A percentile compares a stretch with the other conserved stretches of the same genome.
Conservation (phyloP, 2,113 vertebrate species). For the Euleptes europaea region DNA sequence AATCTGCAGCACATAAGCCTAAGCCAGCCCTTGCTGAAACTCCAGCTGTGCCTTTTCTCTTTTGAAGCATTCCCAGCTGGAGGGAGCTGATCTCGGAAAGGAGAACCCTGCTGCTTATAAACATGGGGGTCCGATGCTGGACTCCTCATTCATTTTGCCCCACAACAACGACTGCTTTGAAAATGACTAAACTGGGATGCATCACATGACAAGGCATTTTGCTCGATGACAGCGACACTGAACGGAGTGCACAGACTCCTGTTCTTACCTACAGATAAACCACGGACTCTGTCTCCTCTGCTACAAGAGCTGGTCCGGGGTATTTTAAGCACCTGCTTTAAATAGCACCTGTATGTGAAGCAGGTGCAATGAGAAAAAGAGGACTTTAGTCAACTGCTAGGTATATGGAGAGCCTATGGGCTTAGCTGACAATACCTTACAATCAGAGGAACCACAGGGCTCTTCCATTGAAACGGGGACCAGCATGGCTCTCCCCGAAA, state of each 20-base stretch:
- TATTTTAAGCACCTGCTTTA: background rate
- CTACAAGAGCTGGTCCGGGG: slow-evolving; percentile 8
- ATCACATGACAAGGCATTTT: slow-evolving; percentile 32
- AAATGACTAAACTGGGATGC: slow-evolving; percentile 20
- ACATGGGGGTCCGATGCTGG: slow-evolving; percentile 24
- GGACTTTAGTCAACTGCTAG: slow-evolving; percentile 31
- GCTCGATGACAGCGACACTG: slow-evolving; percentile 3
- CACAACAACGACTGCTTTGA: slow-evolving; percentile 1
- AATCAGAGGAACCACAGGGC: slow-evolving; percentile 50
- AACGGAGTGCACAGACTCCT: background rate
- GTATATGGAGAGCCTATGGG: slow-evolving; percentile 40
- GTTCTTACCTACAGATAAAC: background rate
- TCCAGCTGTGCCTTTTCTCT: slow-evolving; percentile 36
- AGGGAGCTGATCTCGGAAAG: slow-evolving; percentile 30
- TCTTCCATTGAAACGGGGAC: too few species aligned
- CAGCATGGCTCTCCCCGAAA: too few species aligned
- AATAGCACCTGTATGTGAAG: slow-evolving; percentile 41
- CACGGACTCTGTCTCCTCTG: slow-evolving; percentile 26
- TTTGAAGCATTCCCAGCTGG: slow-evolving; percentile 48
- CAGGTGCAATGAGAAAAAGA: background rate
- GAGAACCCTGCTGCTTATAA: slow-evolving; percentile 41
- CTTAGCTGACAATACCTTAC: slow-evolving; percentile 57
- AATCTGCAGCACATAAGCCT: slow-evolving; percentile 40
- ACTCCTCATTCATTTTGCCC: slow-evolving; percentile 41
- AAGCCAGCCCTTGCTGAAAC: fast-evolving